These are phyloP conservation scores for Caenorhabditis zanzibari DNA, from an alignment of 2,888 invertebrate genomes.

Conservation along the genomic window DNA sequence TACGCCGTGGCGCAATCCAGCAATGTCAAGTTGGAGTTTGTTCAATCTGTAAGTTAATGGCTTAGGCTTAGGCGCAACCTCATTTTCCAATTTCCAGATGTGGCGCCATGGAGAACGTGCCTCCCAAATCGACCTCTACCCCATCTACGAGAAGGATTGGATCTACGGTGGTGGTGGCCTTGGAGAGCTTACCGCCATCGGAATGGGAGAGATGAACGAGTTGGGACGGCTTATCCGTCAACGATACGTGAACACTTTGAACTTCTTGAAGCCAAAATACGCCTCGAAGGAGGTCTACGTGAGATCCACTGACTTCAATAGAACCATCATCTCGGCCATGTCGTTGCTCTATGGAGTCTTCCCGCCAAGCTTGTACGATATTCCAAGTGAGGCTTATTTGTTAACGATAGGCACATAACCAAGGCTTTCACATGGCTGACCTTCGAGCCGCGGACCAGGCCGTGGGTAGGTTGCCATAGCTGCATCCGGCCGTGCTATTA, in stretches of 20 bases:
- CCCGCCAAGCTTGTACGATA: slow-evolving; percentile 52
- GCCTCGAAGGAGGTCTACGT: slow-evolving; percentile 85
- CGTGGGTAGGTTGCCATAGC: too few relatives aligned
- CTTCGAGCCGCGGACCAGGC: too few relatives aligned
- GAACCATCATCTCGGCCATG: slow-evolving; percentile 87
- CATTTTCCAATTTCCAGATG: slow-evolving; percentile 47
- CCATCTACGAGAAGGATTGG: slow-evolving; percentile 59
- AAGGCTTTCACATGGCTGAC: too few relatives aligned
- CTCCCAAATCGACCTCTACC: slow-evolving; percentile 37
- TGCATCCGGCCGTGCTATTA: too few relatives aligned
- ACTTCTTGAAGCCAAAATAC: slow-evolving; percentile 46
- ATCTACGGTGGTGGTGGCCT: slow-evolving; percentile 60
- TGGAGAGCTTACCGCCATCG: slow-evolving; percentile 57
- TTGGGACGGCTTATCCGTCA: slow-evolving; percentile 44
- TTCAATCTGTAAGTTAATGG: slow-evolving; percentile 27
- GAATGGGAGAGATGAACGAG: slow-evolving; percentile 55
- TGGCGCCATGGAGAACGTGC: slow-evolving; percentile 62
- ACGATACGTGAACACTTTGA: slow-evolving; percentile 38
- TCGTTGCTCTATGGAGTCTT: slow-evolving; percentile 71
- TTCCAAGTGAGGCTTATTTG: slow-evolving; percentile 46
- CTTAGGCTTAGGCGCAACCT: neutral
- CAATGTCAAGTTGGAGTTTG: slow-evolving; percentile 49
- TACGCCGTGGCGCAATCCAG: neutral
- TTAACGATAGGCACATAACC: too few relatives aligned
- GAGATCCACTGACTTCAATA: slow-evolving; percentile 91